Conservation (phyloP, 2,797 vertebrate species). For the Sebastiscus tertius region DNA sequence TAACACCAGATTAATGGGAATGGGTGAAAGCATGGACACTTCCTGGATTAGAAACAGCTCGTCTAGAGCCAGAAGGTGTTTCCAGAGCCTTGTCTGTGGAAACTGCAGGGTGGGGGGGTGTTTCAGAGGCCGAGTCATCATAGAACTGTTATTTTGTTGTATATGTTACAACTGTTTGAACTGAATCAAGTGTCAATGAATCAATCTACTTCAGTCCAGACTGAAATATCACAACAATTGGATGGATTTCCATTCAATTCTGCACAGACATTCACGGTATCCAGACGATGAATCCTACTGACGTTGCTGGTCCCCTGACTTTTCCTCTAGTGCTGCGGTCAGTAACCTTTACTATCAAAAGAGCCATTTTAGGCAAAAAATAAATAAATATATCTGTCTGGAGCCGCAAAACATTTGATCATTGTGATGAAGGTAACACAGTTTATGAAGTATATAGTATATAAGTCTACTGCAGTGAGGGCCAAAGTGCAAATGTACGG, state of each 20-base stretch:
- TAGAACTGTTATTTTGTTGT: neutral
- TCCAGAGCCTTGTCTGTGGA: conserved; percentile 2
- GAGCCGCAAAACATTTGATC: too few species aligned
- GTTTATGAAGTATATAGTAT: too few species aligned
- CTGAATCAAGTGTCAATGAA: neutral
- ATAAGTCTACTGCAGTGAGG: too few species aligned
- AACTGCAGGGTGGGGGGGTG: neutral
- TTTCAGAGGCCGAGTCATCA: neutral
- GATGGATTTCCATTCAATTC: neutral
- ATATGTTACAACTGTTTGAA: neutral
- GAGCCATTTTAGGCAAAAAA: too few species aligned
- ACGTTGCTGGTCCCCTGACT: neutral
- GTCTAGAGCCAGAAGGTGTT: neutral
- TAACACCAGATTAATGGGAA: conserved; percentile 48
- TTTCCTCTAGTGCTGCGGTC: neutral
- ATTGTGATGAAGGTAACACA: too few species aligned
- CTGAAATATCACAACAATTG: neutral
- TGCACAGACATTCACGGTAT: neutral
- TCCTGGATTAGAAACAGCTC: conserved; percentile 46
- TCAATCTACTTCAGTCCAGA: neutral
- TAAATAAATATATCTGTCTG: too few species aligned
- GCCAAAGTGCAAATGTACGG: too few species aligned
- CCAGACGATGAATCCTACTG: neutral
- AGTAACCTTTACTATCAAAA: too few species aligned
- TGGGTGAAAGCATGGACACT: neutral